These are phyloP conservation scores for Alloscopus bannaensis DNA, from an alignment of 2,888 invertebrate species.

Conservation along the genomic window DNA sequence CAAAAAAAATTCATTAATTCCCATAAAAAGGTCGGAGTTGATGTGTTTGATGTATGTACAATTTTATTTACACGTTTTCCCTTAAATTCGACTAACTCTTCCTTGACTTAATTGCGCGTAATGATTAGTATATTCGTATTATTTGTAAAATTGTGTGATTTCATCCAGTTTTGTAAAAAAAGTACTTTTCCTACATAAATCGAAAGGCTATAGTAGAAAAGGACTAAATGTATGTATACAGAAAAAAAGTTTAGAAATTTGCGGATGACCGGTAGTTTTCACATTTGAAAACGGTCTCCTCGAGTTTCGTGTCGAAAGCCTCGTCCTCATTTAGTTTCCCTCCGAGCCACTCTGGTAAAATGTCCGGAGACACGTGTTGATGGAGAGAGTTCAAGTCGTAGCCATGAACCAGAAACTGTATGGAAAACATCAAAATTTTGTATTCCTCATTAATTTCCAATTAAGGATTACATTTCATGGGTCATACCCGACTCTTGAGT, in stretches of 20 bases:
- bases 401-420: conserved; percentile 56
- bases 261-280: conserved; percentile 49
- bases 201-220: conserved; percentile 2
- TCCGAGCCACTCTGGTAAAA: conserved; percentile 63
- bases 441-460: neutral
- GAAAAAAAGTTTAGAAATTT: conserved; percentile 40
- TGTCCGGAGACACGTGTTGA: conserved; percentile 55
- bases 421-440: neutral
- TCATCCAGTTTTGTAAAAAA: too few relatives aligned
- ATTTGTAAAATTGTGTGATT: too few relatives aligned
- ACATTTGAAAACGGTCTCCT: conserved; percentile 53
- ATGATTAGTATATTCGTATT: too few relatives aligned
- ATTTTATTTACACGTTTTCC: too few relatives aligned
- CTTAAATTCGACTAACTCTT: too few relatives aligned
- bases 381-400: conserved; percentile 60
- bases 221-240: conserved; percentile 4
- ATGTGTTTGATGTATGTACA: too few relatives aligned
- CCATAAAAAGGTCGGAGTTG: too few relatives aligned
- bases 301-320: conserved; percentile 56
- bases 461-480: conserved; percentile 11
- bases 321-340: conserved; percentile 59
- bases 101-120: too few relatives aligned
- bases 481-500: conserved; percentile 64
- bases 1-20: too few relatives aligned
- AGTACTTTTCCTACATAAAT: too few relatives aligned